Evolutionary conservation across 2,797 vertebrate genomes (phyloP).

Genomic region (Halcyon chelicuti): DNA sequence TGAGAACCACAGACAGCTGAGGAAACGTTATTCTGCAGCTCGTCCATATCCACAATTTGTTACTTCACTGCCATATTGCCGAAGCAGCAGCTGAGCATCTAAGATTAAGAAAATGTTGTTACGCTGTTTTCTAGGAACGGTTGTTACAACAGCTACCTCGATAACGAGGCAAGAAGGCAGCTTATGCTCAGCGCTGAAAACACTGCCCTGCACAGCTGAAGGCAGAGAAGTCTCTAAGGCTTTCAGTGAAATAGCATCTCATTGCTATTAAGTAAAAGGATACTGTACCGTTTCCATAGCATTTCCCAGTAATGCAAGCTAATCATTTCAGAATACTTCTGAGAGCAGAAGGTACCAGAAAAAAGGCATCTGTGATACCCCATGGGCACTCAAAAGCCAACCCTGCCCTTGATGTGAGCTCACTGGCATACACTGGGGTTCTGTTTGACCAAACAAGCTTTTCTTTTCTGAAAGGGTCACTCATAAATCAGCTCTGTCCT

Average conservation of each 20-base stretch:
- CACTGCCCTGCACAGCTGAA: not conserved
- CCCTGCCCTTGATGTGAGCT: not conserved
- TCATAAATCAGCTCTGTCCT: not conserved
- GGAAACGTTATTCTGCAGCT: not conserved
- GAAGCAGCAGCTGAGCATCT: not conserved
- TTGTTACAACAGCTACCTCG: not conserved
- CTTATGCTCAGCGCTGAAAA: rapidly evolving
- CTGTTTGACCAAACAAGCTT: not conserved
- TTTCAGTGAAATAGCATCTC: not conserved
- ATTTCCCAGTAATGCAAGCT: not conserved
- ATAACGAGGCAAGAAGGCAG: rapidly evolving
- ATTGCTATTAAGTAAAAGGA: not conserved
- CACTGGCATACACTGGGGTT: rapidly evolving
- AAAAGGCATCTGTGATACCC: not conserved
- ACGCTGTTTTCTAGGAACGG: not conserved
- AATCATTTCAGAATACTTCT: rapidly evolving
- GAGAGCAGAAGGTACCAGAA: not conserved
- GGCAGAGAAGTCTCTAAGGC: not conserved
- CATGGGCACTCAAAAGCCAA: not conserved
- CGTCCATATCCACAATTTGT: not conserved
- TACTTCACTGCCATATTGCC: not conserved
- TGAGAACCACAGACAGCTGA: not conserved
- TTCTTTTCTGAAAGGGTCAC: not conserved
- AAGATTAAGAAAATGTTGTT: not conserved
- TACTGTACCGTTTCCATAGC: not conserved